Evolutionary conservation across 2,113 vertebrate species (phyloP), one percentile per base, ranked within the genome.

Genomic region (Hypomesus transpacificus): DNA sequence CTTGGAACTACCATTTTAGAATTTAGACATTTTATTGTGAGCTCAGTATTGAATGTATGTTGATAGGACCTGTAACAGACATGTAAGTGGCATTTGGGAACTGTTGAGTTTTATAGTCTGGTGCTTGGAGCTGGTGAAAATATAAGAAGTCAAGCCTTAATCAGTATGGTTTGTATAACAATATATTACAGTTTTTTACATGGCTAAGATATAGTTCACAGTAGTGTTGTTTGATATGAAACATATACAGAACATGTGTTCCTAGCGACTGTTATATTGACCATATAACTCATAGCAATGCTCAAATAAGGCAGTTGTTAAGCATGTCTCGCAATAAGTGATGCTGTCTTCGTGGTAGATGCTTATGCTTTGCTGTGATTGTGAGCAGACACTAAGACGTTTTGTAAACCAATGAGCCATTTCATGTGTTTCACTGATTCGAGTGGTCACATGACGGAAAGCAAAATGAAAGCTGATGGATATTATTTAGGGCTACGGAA

Each of bases 11-110:
- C 39, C 39, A 26, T 28, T 61, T 22, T 21, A 24, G 22, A 14
- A 28, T 24, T 4, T 21, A 61, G 3, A 28, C 21, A 14, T 61
- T 24, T 61, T 8, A 0, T 5, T 34, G 22, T 62, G 13, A 73
- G 71, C 77, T 74, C 50, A 73, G 84, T 69, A 66, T 82, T 87
- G 82, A 87, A 90, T 85, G 82, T 86, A 86, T 72, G 69, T 74
- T 60, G 63, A 79, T 78, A 66, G 64, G 68, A 18, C 24, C 16
- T 31, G 26, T 73, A 73, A 67, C 53, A 66, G 67, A 73, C 69
- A 66, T 73, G 68, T 66, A 13, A 28, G 21, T 66, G 20, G 70
- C 80, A 66, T 80, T 72, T 1, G 18, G 57, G 24, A 24, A 0
- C 73, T 69, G 70, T 73, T 69, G 26, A 69, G 71, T 70, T 24